Base-by-base conservation (phyloP, 2,797 vertebrate species). In the Danio tinwini region DNA sequence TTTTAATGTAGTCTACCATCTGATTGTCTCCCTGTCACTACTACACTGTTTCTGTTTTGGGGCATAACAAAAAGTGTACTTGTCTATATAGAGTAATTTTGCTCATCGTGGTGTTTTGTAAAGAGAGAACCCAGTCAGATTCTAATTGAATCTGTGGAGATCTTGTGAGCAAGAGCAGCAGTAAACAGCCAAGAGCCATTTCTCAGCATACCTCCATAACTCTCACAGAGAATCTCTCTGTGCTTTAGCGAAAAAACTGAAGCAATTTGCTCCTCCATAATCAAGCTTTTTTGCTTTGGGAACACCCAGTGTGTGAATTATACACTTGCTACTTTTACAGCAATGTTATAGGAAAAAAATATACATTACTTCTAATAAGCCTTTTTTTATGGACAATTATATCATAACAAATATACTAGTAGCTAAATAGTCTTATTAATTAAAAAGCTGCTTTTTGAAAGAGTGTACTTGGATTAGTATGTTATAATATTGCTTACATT, bases 101-200 rank as follows among this genome's bases (percentile, higher is more conserved):
- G n/a, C 59, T 50, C 61, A 74, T 42, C 70, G 67, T 79, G 76
- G 81, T 83, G 77, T 86, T 88, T 85, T 80, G 42, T 76, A 84
- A 37, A 45, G 10, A 73, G 29, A 47, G 65, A 58, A 69, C n/a
- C 53, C 69, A 87, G 45, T 86, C 72, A 78, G 82, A 76, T 82
- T 82, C 8, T 82, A 81, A 88, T 84, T 86, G 69, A 86, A 85
- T 82, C 16, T 78, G 74, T 50, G 69, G 76, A 80, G 58, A 68
- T 89, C 86, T 88, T 83, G 83, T 87, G 88, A 87, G 73, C 76
- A 83, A 9, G 74, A 75, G 84, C 85, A 75, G 75, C 85, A 63
- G 86, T 90, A 88, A 92, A 91, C 86, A 90, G 82, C 69, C 76
- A 3, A 1, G 21, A 87, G 88, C 74, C 83, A 59, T 88, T 86